A percentile compares a stretch with the other conserved stretches of the same genome.
phyloP scores from a whole-genome alignment of 2,888 invertebrate species.

The Sphaerophoria rueppellii region DNA sequence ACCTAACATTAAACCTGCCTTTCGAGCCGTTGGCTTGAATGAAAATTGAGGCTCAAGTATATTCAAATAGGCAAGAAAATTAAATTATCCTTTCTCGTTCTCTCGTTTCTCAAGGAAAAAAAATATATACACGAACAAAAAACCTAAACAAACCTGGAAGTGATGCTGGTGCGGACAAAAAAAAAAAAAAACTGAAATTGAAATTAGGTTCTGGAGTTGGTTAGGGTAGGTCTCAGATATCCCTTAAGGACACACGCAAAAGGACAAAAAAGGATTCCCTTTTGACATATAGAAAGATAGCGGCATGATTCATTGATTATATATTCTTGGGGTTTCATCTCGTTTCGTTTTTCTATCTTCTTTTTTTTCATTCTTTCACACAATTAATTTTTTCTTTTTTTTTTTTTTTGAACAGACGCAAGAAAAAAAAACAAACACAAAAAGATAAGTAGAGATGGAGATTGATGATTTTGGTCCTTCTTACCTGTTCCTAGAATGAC shows the following conservation, averaged over 20 bases:
- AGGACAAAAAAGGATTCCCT: slow-evolving; percentile 45
- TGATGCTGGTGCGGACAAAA: slow-evolving; percentile 23
- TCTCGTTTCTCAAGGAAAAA: slow-evolving; percentile 1
- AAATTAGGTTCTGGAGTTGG: slow-evolving; percentile 1
- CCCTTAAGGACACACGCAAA: background rate
- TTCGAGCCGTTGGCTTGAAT: slow-evolving; percentile 40
- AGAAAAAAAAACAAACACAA: background rate
- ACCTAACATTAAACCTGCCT: slow-evolving; percentile 14
- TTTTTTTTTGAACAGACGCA: background rate
- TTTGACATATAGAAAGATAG: slow-evolving; percentile 42
- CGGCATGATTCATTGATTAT: slow-evolving; percentile 65
- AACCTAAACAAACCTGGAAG: slow-evolving; percentile 28
- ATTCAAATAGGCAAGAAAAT: slow-evolving; percentile 56
- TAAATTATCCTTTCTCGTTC: slow-evolving; percentile 63
- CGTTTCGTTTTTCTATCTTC: slow-evolving; percentile 1
- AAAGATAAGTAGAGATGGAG: slow-evolving; percentile 18
- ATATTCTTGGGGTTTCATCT: slow-evolving; percentile 42
- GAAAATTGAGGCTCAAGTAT: slow-evolving; percentile 53
- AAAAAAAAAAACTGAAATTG: slow-evolving; percentile 16
- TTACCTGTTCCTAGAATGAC: slow-evolving; percentile 70
- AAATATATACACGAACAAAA: background rate
- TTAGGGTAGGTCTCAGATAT: slow-evolving; percentile 22
- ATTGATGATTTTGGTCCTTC: slow-evolving; percentile 37
- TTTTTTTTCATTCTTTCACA: slow-evolving; percentile 1
- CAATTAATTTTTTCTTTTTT: slow-evolving; percentile 24